Evolutionary conservation across 1,140 invertebrate genomes (phyloP), one percentile per base, ranked within the genome.

Genomic region (Drosophila nasuta): DNA sequence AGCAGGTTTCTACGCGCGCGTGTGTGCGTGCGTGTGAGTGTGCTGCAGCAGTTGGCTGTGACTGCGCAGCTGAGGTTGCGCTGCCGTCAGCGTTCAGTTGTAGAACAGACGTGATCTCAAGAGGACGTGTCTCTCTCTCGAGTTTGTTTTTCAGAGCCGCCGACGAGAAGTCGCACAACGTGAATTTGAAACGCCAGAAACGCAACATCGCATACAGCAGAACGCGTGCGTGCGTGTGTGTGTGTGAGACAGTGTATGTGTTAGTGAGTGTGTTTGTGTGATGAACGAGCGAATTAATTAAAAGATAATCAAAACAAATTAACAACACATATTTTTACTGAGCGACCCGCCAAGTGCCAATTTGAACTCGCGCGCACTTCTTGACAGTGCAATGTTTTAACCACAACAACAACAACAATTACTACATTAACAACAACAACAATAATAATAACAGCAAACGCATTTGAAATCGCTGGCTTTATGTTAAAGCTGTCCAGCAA

Each of bases 21-120:
- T 64, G 33, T 43, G 43, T 5, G 10, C 48, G 58, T 30, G 35
- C 33, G 33, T 33, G 46, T 30, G 35, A 35, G 33, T 33, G 46
- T 30, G 75, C 45, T 59, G 65, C 74, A 46, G 43, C 17, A 41
- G 20, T n/a, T 17, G 58, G 48, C 74, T 66, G 67, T 41, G 38
- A 68, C 60, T 58, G 62, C 77, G 52, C 20, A 25, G 20, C 30
- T 65, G 35, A 69, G 41, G 20, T 17, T 59, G 68, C 43, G 63
- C 5, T 43, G 45, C 56, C 52, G 58, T 56, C 49, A 48, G 58
- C 65, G 74, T 92, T 87, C 81, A 92, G 85, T 92, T 86, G 85
- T 86, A 90, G 78, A 91, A 91, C 86, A 92, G 91, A 91, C 91
- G 91, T 92, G 91, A 87, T 87, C 91, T 92, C 83, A 90, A 89